Base-by-base conservation (phyloP, 2,888 invertebrate genomes). In the Drosophila mettleri region DNA sequence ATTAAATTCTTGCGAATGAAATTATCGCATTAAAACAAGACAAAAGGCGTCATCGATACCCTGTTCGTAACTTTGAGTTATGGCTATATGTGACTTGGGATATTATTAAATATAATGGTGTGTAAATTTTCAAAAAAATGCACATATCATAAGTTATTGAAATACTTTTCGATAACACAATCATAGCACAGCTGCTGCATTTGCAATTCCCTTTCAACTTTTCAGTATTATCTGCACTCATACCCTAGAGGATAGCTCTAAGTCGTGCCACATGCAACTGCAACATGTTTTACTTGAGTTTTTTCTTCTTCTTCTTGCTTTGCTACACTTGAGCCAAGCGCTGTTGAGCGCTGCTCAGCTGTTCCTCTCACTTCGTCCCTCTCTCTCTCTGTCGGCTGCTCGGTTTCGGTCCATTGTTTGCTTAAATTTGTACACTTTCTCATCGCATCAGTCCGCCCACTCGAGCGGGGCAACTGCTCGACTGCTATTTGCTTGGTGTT, bases 401-500 rank as follows among this genome's bases (percentile, higher is more conserved):
- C 80, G 76, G 77, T 58, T 80, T 61, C 71, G 73, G 84, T 76
- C 84, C 84, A 86, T 88, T 82, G 88, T 88, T 82, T 88, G 74
- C 71, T 86, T 77, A 84, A 74, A 80, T 86, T 83, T 88, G 84
- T 73, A 72, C 83, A 84, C 81, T 84, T 83, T 79, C 83, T 68
- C 65, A 53, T 38, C 45, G 38, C 39, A 24, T 24, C 51, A 27
- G 16, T 4, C n/a, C 43, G 24, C 49, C 27, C 33, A 55, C 55
- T 39, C 14, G 18, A 24, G 59, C 43, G 34, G 41, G 57, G 52
- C 49, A 60, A 68, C 62, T 63, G 34, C 70, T 81, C 81, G 69
- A 64, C 70, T 83, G 84, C 69, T 82, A 76, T 86, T 82, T 88
- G 88, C 84, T 85, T 81, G 82, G 79, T 84, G 81, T 88, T 86